A percentile compares a stretch with the other conserved stretches of the same genome.
These are phyloP conservation scores for Brachionus sp. DNA, from an alignment of 1,140 invertebrate genomes.

Conservation along the genomic window DNA sequence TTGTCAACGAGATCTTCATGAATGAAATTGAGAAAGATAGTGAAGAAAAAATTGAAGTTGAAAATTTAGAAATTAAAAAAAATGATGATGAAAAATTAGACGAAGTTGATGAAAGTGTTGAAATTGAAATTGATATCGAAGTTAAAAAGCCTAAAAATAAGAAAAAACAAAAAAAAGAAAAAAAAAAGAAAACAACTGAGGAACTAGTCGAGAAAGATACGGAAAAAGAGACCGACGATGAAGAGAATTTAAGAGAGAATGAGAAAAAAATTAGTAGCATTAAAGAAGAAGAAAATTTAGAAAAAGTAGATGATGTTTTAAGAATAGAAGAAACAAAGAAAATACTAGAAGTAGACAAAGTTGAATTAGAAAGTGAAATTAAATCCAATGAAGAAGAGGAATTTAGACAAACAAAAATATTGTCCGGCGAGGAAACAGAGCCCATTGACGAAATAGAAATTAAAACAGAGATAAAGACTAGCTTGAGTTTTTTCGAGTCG, in stretches of 20 bases:
- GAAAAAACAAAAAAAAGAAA: not conserved
- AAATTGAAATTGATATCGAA: not conserved
- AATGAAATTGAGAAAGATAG: not conserved
- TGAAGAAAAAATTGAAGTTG: not conserved
- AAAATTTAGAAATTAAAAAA: not conserved
- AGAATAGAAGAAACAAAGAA: not conserved
- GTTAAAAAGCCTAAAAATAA: not conserved
- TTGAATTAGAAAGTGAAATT: not conserved
- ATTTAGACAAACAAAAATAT: not conserved
- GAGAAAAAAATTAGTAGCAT: not conserved
- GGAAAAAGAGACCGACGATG: not conserved
- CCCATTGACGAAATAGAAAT: not conserved
- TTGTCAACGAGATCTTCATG: not conserved
- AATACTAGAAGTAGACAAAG: not conserved
- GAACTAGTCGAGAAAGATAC: not conserved
- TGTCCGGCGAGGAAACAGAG: not conserved
- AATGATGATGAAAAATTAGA: not conserved
- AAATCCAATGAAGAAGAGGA: not conserved
- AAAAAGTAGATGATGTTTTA: not conserved
- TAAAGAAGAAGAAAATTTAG: not conserved
- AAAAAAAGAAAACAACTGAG: not conserved
- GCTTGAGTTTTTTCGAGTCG: slow-evolving; percentile 37
- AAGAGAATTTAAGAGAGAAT: not conserved
- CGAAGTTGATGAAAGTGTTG: not conserved
- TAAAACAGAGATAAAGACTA: slow-evolving; percentile 8